These are phyloP conservation scores for Trichechus manatus DNA, from an alignment of 2,113 vertebrate genomes.

Conservation along the genomic window DNA sequence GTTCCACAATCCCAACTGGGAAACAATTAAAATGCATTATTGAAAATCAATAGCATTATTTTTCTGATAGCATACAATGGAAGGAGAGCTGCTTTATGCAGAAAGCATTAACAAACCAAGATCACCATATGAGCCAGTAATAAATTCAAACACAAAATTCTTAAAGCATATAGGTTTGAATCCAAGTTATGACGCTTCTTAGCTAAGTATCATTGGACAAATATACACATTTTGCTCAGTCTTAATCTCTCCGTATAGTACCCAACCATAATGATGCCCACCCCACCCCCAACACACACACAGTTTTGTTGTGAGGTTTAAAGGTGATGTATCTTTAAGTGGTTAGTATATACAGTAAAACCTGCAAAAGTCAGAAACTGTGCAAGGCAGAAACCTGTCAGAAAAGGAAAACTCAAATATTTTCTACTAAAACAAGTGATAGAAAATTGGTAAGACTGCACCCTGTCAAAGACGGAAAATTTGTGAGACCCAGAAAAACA, in stretches of 20 bases:
- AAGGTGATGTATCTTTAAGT: neutral
- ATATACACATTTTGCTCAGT: neutral
- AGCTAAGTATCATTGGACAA: neutral
- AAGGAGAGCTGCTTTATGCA: neutral
- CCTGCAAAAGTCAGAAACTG: neutral
- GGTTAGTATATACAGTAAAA: neutral
- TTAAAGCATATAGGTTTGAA: neutral
- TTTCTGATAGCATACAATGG: neutral
- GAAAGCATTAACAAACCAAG: constrained; percentile 37
- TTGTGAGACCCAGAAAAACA: neutral
- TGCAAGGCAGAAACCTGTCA: neutral
- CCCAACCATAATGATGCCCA: neutral
- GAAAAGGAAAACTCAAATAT: neutral
- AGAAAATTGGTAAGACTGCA: neutral
- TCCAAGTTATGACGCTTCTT: neutral
- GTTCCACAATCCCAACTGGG: constrained; percentile 18
- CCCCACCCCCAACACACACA: neutral
- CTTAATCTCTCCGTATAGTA: neutral
- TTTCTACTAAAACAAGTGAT: neutral
- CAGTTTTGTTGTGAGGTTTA: neutral
- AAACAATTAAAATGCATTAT: constrained; percentile 50
- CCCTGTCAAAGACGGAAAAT: neutral
- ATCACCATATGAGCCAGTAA: neutral
- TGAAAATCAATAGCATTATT: constrained; percentile 58
- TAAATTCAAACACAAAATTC: constrained; percentile 50